Percentiles rank a stretch among this genome's conserved stretches.
phyloP scores from a whole-genome alignment of 2,888 invertebrate genomes.

The Sinotaia quadrata region DNA sequence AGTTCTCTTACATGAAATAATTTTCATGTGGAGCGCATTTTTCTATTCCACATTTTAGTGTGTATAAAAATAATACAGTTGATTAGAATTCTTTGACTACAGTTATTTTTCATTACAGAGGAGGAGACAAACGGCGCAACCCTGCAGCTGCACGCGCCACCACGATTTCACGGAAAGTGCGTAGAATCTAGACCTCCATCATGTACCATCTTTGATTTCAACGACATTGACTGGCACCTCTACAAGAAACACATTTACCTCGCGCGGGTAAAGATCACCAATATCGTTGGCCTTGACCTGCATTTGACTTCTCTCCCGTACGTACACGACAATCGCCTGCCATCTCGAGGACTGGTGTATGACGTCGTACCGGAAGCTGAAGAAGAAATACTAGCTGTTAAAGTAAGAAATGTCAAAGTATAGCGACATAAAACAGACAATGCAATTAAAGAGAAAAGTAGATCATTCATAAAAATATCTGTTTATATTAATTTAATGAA shows the following conservation, averaged over 20 bases:
- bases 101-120: conserved; percentile 4
- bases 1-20: no score
- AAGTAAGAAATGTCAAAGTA: no score
- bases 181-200: conserved; percentile 21
- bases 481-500: no score
- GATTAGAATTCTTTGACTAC: not conserved
- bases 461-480: no score
- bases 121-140: not conserved
- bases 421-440: no score
- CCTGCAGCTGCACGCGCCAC: not conserved
- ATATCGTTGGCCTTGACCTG: conserved; percentile 29
- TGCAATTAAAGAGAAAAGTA: no score
- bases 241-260: conserved; percentile 33
- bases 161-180: conserved; percentile 11
- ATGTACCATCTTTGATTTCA: conserved; percentile 31
- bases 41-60: no score
- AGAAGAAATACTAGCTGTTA: conserved; percentile 1
- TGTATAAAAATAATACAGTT: no score
- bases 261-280: conserved; percentile 31
- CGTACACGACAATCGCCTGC: conserved; percentile 24
- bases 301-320: conserved; percentile 26
- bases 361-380: conserved; percentile 27
- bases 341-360: conserved; percentile 30
- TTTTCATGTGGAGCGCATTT: no score
- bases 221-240: conserved; percentile 29